Evolutionary conservation across 2,888 invertebrate genomes (phyloP).

Genomic region (Meteorus colon): DNA sequence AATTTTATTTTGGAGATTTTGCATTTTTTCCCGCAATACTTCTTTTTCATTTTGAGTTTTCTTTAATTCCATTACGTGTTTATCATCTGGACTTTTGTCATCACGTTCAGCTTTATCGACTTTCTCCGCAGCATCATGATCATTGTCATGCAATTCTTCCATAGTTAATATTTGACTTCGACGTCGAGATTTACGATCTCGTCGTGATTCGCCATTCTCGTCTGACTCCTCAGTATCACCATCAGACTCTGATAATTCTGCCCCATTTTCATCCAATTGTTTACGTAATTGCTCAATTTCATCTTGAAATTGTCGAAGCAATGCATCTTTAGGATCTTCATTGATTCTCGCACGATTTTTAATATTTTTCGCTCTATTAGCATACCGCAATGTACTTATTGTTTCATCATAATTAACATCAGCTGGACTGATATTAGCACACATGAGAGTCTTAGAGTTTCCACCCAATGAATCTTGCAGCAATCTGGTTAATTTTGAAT

Average conservation of each 20-base stretch:
- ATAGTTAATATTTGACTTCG: constrained; percentile 72
- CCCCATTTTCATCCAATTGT: constrained; percentile 83
- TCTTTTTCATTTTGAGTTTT: constrained; percentile 87
- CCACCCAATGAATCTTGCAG: constrained; percentile 98
- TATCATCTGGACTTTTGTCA: constrained; percentile 75
- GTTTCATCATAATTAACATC: constrained; percentile 98
- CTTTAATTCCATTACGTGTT: constrained; percentile 80
- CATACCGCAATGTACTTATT: constrained; percentile 96
- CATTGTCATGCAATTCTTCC: constrained; percentile 77
- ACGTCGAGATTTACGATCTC: constrained; percentile 68
- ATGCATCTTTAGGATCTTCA: constrained; percentile 97
- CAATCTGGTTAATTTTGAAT: constrained; percentile 95
- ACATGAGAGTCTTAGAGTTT: constrained; percentile 96
- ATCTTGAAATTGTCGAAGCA: constrained; percentile 95
- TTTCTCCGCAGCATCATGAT: constrained; percentile 71
- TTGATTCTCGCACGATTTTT: constrained; percentile 97
- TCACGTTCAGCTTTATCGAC: constrained; percentile 76
- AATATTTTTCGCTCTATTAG: constrained; percentile 97
- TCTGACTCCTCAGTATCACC: constrained; percentile 67
- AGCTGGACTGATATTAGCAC: constrained; percentile 97
- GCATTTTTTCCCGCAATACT: constrained; percentile 87
- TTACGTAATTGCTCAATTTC: constrained; percentile 95
- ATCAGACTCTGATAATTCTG: constrained; percentile 68
- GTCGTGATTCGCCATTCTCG: constrained; percentile 60
- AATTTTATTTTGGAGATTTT: constrained; percentile 94